Evolutionary conservation across 2,113 vertebrate species (phyloP), one percentile per base, ranked within the genome.

Genomic region (Clarias magur): DNA sequence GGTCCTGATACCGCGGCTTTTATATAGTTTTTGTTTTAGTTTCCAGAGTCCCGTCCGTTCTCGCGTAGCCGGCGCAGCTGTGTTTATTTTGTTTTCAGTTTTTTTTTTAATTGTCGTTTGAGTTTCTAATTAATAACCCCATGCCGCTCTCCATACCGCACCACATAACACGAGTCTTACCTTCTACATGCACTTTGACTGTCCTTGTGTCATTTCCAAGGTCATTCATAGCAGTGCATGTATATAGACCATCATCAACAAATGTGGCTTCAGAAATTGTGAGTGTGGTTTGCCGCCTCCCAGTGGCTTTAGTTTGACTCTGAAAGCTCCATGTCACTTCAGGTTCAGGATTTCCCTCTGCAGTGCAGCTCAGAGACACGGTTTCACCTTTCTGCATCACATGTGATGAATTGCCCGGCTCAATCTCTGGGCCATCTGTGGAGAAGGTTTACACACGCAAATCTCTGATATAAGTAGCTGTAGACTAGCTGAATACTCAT

Each of bases 191-290:
- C 86, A 94, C 81, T 17, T 34, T 82, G 73, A 91, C 82, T 16
- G 2, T 82, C 88, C 82, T 93, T 80, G 82, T 88, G 78, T 59
- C 79, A 0, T 0, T 90, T 65, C 92, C 91, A 90, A 91, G 9
- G 76, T 73, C 2, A 91, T 94, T 95, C 23, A 21, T 93, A 91
- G 93, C 95, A 91, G 5, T 79, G 83, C 94, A 95, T 62, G 8
- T 42, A 86, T 93, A 94, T 88, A 82, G 42, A 54, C 92, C 93
- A 82, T 78, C 80, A 34, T 90, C 85, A 89, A 88, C 87, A 85
- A 87, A 92, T 81, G 91, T 93, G 92, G 92, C 94, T 91, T 16
- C 38, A 57, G 21, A 89, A 79, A 93, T 17, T 0, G 0, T 86
- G 10, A 93, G 8, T 17, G 3, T 85, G 16, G 0, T 87, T 62